Conservation (phyloP, 2,113 vertebrate genomes). For the Accipiter virgatus region DNA sequence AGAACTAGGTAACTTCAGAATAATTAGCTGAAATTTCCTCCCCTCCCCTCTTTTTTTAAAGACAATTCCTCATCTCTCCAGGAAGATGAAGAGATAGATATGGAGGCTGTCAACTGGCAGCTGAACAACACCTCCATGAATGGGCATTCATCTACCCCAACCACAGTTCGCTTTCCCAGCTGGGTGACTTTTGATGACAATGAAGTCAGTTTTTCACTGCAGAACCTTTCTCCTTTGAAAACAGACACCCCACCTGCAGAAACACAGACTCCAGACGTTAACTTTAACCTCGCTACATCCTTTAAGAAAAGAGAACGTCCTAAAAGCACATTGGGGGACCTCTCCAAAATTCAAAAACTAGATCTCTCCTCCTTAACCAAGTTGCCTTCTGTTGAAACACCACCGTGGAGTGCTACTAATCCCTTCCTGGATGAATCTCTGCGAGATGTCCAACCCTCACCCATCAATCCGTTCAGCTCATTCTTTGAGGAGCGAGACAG, state of each 20-base stretch:
- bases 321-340: conserved; percentile 77
- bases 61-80: conserved; percentile 80
- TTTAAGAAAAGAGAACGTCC: conserved; percentile 78
- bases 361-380: conserved; percentile 72
- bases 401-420: conserved; percentile 83
- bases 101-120: conserved; percentile 80
- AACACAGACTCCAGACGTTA: conserved; percentile 53
- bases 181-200: conserved; percentile 93
- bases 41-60: conserved; percentile 61
- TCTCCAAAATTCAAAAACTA: conserved; percentile 77
- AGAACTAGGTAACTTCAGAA: not conserved
- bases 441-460: conserved; percentile 81
- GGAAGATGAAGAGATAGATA: conserved; percentile 85
- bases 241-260: conserved; percentile 46
- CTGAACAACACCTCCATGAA: conserved; percentile 69
- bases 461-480: conserved; percentile 88
- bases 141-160: conserved; percentile 68
- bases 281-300: conserved; percentile 58
- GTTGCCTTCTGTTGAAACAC: conserved; percentile 68
- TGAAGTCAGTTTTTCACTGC: conserved; percentile 57
- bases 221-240: conserved; percentile 67
- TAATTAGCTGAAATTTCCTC: conserved; percentile 42
- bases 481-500: conserved; percentile 81
- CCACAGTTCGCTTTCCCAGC: conserved; percentile 77
- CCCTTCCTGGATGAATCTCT: conserved; percentile 85